Evolutionary conservation across 64 coral and sea anemone species (phyloP), one percentile per base, ranked within the genome.

Genomic region (Cladopsammia gracilis): DNA sequence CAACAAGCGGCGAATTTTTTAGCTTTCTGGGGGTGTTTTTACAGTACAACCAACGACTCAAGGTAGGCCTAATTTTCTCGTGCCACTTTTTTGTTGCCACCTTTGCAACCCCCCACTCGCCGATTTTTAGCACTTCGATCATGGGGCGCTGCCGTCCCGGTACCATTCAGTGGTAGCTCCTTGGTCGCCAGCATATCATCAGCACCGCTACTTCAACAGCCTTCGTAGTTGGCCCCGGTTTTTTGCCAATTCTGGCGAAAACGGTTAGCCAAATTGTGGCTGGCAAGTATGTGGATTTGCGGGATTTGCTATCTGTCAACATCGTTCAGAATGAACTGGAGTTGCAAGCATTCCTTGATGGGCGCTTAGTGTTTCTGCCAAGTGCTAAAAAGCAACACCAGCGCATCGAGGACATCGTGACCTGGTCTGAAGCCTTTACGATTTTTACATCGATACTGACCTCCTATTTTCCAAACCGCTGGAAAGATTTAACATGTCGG

Each of bases 401-500:
- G 7, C 76, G 58, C 19, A 48, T 90, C 58, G 47, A 90, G n/a
- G 88, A 90, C 54, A 90, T 90, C 46, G 47, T 89, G 25, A 64
- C 62, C 0, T 89, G 74, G 87, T 66, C 44, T 25, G 18, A 90
- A 73, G 47, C 76, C 19, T 90, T 90, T 58, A 60, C 88, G 3
- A 78, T 90, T n/a, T 90, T 67, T 25, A 52, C 75, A 18, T 23
- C 58, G 76, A 65, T 90, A 16, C 6, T 90, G 11, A 58, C 76
- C 1, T 54, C 59, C 0, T 24, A 78, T 70, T 90, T 90, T 48
- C 76, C 88, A 18, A 4, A 67, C 11, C 59, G 62, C 25, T 90
- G 88, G 47, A 78, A 60, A 61, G 88, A 90, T 49, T 25, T 90
- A n/a, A n/a, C n/a, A n/a, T n/a, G n/a, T n/a, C n/a, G n/a, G n/a